Conservation (phyloP, 2,888 invertebrate species). For the Cantharis nigra region DNA sequence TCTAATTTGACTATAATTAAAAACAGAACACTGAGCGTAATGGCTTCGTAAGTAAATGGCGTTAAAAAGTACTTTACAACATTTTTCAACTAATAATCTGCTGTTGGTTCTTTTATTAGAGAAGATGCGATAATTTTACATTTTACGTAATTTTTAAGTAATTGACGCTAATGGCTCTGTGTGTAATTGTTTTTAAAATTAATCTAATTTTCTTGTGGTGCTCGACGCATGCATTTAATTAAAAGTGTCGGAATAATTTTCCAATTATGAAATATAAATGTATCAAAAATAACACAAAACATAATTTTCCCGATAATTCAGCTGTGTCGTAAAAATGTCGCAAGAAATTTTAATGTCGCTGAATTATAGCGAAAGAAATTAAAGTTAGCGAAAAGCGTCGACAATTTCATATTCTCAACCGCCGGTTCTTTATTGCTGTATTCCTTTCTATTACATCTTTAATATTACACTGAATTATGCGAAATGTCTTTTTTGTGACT, state of each 20-base stretch:
- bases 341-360: constrained; percentile 32
- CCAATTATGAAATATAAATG: constrained; percentile 37
- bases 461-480: constrained; percentile 37
- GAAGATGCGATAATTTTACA: constrained; percentile 6
- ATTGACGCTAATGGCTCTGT: constrained; percentile 4
- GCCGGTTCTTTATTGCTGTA: constrained; percentile 34
- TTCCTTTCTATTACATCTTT: constrained; percentile 37
- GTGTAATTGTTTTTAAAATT: constrained; percentile 1
- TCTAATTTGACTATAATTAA: constrained; percentile 9
- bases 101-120: constrained; percentile 7
- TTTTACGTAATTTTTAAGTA: constrained; percentile 22
- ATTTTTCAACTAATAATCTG: not conserved
- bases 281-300: constrained; percentile 33
- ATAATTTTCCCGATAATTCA: constrained; percentile 33
- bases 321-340: constrained; percentile 31
- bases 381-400: constrained; percentile 34
- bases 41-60: constrained; percentile 3
- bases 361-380: constrained; percentile 33
- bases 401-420: constrained; percentile 34
- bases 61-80: constrained; percentile 8
- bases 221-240: not conserved
- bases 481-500: constrained; percentile 33
- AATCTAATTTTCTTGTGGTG: not conserved
- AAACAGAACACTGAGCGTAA: constrained; percentile 1
- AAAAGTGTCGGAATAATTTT: constrained; percentile 18